Percentiles rank a stretch among this genome's conserved stretches.
phyloP scores from a whole-genome alignment of 1,140 invertebrate species.

The Acromyrmex charruanus region DNA sequence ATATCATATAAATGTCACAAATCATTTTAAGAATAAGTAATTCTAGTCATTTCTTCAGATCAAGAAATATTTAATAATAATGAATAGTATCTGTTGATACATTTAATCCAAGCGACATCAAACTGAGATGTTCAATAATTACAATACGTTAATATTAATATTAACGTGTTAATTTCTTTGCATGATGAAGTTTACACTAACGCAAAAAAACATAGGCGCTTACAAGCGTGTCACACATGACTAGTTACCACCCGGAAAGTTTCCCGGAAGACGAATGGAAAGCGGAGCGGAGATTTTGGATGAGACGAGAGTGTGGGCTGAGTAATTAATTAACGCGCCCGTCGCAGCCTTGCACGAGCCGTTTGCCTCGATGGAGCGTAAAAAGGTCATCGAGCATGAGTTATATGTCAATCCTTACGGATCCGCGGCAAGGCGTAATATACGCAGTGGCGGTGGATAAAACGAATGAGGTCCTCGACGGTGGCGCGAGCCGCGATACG shows the following conservation, averaged over 20 bases:
- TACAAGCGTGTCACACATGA: slow-evolving; percentile 20
- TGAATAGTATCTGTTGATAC: background rate
- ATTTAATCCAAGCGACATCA: background rate
- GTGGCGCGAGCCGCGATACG: slow-evolving; percentile 77
- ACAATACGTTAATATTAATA: slow-evolving; percentile 1
- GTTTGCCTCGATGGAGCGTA: slow-evolving; percentile 62
- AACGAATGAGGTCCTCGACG: slow-evolving; percentile 72
- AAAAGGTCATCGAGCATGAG: slow-evolving; percentile 70
- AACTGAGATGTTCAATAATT: background rate
- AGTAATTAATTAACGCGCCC: slow-evolving; percentile 70
- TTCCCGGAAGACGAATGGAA: slow-evolving; percentile 43
- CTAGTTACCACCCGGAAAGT: slow-evolving; percentile 7
- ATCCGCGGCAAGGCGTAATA: slow-evolving; percentile 73
- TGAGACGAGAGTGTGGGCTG: slow-evolving; percentile 7
- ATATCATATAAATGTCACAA: background rate
- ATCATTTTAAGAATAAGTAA: background rate
- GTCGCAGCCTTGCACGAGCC: slow-evolving; percentile 14
- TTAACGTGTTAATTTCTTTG: background rate
- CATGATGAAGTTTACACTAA: slow-evolving; percentile 8
- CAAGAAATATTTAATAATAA: background rate
- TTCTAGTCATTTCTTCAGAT: background rate
- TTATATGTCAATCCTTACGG: slow-evolving; percentile 72
- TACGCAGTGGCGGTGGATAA: slow-evolving; percentile 66
- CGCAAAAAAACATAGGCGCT: slow-evolving; percentile 34
- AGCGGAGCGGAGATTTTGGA: slow-evolving; percentile 4